Conservation (phyloP, 2,888 invertebrate species). For the Iphiclides podalirius region DNA sequence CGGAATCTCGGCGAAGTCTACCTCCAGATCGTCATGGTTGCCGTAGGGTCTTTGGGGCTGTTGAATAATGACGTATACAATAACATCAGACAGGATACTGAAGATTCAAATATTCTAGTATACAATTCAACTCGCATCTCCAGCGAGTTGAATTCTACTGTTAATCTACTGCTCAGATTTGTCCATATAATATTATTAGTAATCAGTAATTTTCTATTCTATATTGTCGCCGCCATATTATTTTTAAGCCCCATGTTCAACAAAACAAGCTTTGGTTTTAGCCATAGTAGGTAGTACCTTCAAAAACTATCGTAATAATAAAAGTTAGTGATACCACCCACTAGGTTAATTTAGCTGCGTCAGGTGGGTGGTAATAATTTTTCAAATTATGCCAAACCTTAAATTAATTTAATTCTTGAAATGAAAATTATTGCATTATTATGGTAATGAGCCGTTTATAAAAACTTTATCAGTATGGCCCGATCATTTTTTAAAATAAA, state of each 20-base stretch:
- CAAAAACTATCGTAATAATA: too few species aligned
- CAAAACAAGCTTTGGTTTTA: too few species aligned
- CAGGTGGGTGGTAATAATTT: neutral
- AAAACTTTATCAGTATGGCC: neutral
- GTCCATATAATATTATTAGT: too few species aligned
- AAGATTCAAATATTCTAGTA: too few species aligned
- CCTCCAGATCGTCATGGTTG: conserved; percentile 75
- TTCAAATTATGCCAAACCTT: neutral
- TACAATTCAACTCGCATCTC: too few species aligned
- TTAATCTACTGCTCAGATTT: too few species aligned
- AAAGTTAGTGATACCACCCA: too few species aligned
- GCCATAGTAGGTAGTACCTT: too few species aligned
- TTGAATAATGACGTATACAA: conserved; percentile 20
- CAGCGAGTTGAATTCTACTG: too few species aligned
- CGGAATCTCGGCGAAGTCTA: conserved; percentile 89
- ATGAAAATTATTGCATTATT: conserved; percentile 5
- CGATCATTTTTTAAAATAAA: neutral
- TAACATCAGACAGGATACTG: conserved; percentile 24
- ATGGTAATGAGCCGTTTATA: conserved; percentile 2
- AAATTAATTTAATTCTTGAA: neutral
- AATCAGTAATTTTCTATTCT: too few species aligned
- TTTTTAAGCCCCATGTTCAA: too few species aligned
- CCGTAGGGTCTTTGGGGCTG: conserved; percentile 76
- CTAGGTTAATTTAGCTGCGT: neutral
- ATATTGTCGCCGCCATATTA: too few species aligned